Conservation (phyloP, 2,113 vertebrate species). For the Microtus pennsylvanicus region DNA sequence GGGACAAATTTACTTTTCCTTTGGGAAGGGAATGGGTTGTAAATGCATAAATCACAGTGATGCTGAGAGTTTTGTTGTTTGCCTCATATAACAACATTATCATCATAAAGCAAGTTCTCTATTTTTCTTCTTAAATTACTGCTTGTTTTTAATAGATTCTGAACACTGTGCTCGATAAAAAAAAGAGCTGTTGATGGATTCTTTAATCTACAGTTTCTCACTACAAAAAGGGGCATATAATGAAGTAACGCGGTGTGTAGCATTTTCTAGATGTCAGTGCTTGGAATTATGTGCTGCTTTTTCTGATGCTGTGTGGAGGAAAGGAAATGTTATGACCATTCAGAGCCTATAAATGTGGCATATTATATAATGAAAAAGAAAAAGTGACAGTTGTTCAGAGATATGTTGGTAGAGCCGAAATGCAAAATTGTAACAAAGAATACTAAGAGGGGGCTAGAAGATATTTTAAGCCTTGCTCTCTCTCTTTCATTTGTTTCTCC, state of each 20-base stretch:
- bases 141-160: slow-evolving; percentile 1
- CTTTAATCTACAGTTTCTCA: slow-evolving; percentile 46
- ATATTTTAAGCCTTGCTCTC: slow-evolving; percentile 69
- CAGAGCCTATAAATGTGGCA: slow-evolving; percentile 60
- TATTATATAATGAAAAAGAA: slow-evolving; percentile 59
- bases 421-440: slow-evolving; percentile 5
- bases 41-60: neutral
- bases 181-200: slow-evolving; percentile 22
- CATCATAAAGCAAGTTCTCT: slow-evolving; percentile 31
- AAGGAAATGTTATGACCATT: slow-evolving; percentile 26
- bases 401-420: slow-evolving; percentile 25
- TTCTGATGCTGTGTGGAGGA: slow-evolving; percentile 36
- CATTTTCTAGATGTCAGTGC: slow-evolving; percentile 32
- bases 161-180: neutral
- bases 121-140: slow-evolving; percentile 43
- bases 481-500: slow-evolving; percentile 73
- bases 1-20: neutral
- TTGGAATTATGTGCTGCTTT: slow-evolving; percentile 54
- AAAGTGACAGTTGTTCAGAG: slow-evolving; percentile 59
- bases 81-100: neutral
- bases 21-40: neutral
- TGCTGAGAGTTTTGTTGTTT: neutral
- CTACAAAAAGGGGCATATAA: slow-evolving; percentile 6
- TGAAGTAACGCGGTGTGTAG: neutral
- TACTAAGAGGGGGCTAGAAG: neutral